Evolutionary conservation across 2,888 invertebrate genomes (phyloP).

Genomic region (Melinaea marsaeus): DNA sequence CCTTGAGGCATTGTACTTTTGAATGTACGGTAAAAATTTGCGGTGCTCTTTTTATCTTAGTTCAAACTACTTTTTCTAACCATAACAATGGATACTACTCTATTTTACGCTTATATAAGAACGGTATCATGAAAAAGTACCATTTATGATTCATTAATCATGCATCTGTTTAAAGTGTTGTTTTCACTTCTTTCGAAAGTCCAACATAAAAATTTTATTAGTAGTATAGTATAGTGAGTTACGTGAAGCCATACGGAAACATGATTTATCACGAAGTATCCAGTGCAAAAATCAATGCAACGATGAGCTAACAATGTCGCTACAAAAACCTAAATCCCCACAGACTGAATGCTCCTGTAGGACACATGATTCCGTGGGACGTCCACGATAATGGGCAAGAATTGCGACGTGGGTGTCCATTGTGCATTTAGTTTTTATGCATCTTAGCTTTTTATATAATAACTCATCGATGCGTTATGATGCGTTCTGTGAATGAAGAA

Average conservation of each 20-base stretch:
- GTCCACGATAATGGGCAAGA: slow-evolving; percentile 56
- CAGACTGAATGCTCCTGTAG: slow-evolving; percentile 59
- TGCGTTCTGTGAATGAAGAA: slow-evolving; percentile 61
- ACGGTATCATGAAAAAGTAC: neutral
- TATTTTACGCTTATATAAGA: neutral
- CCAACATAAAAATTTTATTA: too few species aligned
- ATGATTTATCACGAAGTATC: slow-evolving; percentile 22
- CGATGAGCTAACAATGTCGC: slow-evolving; percentile 54
- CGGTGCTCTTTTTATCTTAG: slow-evolving; percentile 7
- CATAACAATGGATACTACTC: neutral
- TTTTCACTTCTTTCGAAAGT: too few species aligned
- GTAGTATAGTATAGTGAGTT: neutral
- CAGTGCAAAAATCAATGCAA: slow-evolving; percentile 35
- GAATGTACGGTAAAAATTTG: slow-evolving; percentile 10
- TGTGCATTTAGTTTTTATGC: slow-evolving; percentile 64
- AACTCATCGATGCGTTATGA: slow-evolving; percentile 59
- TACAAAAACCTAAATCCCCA: slow-evolving; percentile 58
- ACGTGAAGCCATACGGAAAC: slow-evolving; percentile 25
- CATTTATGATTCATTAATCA: too few species aligned
- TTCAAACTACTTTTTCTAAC: neutral
- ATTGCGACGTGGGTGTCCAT: slow-evolving; percentile 73
- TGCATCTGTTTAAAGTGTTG: too few species aligned
- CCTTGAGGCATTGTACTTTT: slow-evolving; percentile 13
- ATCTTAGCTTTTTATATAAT: slow-evolving; percentile 38
- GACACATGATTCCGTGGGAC: slow-evolving; percentile 72